Evolutionary conservation across 2,113 vertebrate genomes (phyloP), one percentile per base, ranked within the genome.

Genomic region (Ranitomeya imitator): DNA sequence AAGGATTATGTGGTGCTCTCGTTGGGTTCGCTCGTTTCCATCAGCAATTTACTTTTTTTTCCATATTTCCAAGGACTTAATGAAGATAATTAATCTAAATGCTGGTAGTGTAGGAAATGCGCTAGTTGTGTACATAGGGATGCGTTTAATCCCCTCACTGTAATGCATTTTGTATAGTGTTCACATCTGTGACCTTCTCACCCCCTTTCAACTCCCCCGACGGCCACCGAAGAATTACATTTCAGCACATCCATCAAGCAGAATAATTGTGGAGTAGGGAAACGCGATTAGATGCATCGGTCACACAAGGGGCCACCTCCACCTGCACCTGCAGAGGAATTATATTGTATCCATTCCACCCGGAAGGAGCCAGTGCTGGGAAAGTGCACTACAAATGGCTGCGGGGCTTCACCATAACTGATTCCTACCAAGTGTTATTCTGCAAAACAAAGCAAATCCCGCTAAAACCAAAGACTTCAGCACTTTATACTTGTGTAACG

Each of bases 251-350:
- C 81, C 71, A 88, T 83, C 80, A 88, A 57, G 26, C 19, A 26
- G 69, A 61, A 63, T 88, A 83, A 88, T 83, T 83, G 79, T 63
- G 52, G 65, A 63, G 65, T 54, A 21, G 54, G 54, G 26, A 83
- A 71, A 77, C 80, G 31, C 65, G 51, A 45, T 73, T 83, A 63
- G 69, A 71, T 23, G 78, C 69, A 77, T 26, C 16, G 67, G 79
- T 83, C 86, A 88, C 69, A 88, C 55, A 21, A 61, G 86, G 80
- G 86, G 67, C 79, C 80, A 83, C 86, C 86, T 88, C 69, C 54
- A 61, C 69, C 63, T 19, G 54, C 86, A 82, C 86, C 79, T 83
- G 79, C 67, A 73, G 15, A 80, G 21, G 45, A 65, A 79, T 76
- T 19, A 52, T 37, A 59, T 21, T 83, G 45, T 84, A 52, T 84